Evolutionary conservation across 2,113 vertebrate species (phyloP).

Genomic region (Gymnarchus niloticus): DNA sequence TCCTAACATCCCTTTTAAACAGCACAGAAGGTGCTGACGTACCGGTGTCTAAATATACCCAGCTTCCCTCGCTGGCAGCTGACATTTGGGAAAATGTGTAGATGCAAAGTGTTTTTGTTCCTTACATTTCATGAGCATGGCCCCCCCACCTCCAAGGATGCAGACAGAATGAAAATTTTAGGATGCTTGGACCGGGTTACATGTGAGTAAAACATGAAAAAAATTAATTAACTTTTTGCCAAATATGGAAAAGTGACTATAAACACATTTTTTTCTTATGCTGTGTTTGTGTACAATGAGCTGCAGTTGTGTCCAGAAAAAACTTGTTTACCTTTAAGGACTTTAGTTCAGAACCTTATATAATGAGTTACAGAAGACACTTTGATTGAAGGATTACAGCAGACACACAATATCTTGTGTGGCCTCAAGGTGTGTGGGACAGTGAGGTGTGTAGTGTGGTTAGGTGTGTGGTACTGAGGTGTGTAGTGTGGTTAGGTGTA

Average conservation of each 20-base stretch:
- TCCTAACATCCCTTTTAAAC: conserved; percentile 5
- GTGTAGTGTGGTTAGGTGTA: not conserved
- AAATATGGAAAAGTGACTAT: not conserved
- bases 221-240: not conserved
- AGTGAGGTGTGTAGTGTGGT: not conserved
- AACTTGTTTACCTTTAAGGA: too few relatives aligned
- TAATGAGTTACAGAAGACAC: too few relatives aligned
- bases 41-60: conserved; percentile 6
- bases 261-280: not conserved
- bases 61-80: not conserved
- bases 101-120: conserved; percentile 1
- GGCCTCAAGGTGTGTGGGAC: too few relatives aligned
- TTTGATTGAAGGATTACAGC: too few relatives aligned
- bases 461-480: not conserved
- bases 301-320: too few relatives aligned
- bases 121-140: not conserved
- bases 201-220: not conserved
- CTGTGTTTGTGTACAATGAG: not conserved
- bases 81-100: not conserved
- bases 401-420: too few relatives aligned
- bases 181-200: not conserved
- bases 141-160: too few relatives aligned
- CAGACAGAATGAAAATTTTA: not conserved
- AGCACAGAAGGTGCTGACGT: conserved; percentile 9
- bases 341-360: too few relatives aligned